Evolutionary conservation across 2,888 invertebrate species (phyloP), one percentile per base, ranked within the genome.

Genomic region (Drosophila pegasa): DNA sequence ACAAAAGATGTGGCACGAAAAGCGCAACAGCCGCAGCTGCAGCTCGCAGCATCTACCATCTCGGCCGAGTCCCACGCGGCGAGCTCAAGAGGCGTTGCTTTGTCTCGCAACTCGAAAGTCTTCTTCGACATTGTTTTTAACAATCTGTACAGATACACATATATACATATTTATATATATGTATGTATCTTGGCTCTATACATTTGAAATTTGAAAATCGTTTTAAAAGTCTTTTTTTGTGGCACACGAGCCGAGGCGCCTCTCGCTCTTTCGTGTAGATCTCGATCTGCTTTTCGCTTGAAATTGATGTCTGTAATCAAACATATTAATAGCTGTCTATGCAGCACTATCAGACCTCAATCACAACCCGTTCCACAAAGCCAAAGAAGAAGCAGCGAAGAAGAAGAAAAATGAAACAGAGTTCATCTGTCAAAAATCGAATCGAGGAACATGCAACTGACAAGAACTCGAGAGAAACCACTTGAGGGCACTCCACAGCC

Each of bases 391-490:
- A 38, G 47, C 22, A 20, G 22, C 22, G 29, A 9, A 20, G 37
- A 10, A 51, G 18, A 54, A 43, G 41, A 43, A 12, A 61, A n/a
- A 59, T 76, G 74, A 57, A 64, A 16, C 50, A 31, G 61, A 88
- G 79, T 86, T 86, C 87, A 88, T 84, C 89, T 86, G 89, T 86
- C 85, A 86, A 88, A 87, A 86, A 79, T 84, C 85, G 89, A 79
- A 70, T n/a, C n/a, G 85, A 79, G 68, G 75, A 87, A 75, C 87
- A 80, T 85, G 87, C 76, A 85, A 85, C 85, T 71, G 84, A 88
- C 88, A 87, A 80, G 77, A 80, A 51, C 78, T 57, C 59, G 48
- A 65, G 47, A 60, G 61, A 51, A 56, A 65, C 59, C 62, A 68
- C 71, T 73, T 47, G 22, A 61, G 45, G 45, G 27, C 50, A 63